Evolutionary conservation across 2,113 vertebrate species (phyloP).

Genomic region (Mungos mungo): DNA sequence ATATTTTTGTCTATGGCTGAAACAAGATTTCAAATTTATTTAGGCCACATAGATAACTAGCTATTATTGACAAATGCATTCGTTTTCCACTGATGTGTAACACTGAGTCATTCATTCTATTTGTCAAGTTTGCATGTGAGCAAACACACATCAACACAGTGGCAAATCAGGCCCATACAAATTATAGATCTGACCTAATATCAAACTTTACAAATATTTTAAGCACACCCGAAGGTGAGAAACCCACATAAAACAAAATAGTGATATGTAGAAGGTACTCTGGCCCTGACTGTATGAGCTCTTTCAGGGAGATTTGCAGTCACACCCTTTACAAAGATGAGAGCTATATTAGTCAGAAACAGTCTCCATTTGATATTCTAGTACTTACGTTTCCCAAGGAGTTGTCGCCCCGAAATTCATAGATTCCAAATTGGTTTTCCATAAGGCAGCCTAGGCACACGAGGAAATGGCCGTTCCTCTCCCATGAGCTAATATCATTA

Average conservation of each 20-base stretch:
- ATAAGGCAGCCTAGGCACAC: neutral
- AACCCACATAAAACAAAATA: neutral
- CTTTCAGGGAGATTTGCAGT: neutral
- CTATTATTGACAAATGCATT: neutral
- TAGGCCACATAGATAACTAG: neutral
- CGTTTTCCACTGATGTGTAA: neutral
- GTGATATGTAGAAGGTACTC: neutral
- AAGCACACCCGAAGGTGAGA: neutral
- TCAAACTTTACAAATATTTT: neutral
- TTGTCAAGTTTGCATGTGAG: neutral
- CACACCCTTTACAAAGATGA: neutral
- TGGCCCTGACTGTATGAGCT: neutral
- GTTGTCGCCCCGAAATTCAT: too few relatives aligned
- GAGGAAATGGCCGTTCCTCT: neutral
- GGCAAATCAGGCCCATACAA: neutral
- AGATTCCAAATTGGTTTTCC: neutral
- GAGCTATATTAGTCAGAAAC: neutral
- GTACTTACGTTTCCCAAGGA: neutral
- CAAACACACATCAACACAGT: neutral
- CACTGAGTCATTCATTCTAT: neutral
- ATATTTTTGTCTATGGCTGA: neutral
- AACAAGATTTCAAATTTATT: slow-evolving; percentile 10
- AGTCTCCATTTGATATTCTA: neutral
- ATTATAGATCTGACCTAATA: neutral
- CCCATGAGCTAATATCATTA: neutral